Evolutionary conservation across 2,113 vertebrate genomes (phyloP).

Genomic region (Corythornis vintsioides): DNA sequence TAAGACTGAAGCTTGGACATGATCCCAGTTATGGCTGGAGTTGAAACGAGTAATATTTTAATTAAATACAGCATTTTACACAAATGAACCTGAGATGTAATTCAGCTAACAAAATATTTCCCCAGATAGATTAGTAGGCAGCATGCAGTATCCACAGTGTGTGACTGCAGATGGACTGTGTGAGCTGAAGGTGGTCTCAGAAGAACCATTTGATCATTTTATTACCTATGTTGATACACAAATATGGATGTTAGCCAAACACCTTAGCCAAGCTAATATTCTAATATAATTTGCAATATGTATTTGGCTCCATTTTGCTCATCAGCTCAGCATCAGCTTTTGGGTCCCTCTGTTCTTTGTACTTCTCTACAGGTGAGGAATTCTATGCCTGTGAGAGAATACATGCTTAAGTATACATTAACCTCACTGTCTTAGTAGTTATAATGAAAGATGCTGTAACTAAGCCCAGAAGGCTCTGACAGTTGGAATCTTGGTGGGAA

Average conservation of each 20-base stretch:
- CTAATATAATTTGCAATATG: conserved; percentile 57
- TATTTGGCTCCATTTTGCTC: conserved; percentile 49
- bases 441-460: not conserved
- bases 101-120: conserved; percentile 28
- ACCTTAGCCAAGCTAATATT: conserved; percentile 60
- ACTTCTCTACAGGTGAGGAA: not conserved
- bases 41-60: conserved; percentile 62
- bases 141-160: conserved; percentile 30
- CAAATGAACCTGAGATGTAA: conserved; percentile 42
- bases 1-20: conserved; percentile 48
- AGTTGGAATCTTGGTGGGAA: not conserved
- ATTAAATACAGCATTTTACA: conserved; percentile 63
- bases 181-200: conserved; percentile 52
- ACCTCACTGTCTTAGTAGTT: not conserved
- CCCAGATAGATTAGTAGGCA: conserved; percentile 50
- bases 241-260: conserved; percentile 65
- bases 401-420: not conserved
- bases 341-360: conserved; percentile 20
- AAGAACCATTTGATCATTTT: conserved; percentile 70
- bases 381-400: not conserved
- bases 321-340: not conserved
- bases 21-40: conserved; percentile 48
- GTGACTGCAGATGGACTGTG: conserved; percentile 64
- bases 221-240: conserved; percentile 70
- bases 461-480: not conserved